Conservation (phyloP, 1,140 invertebrate genomes). For the Ganaspis sp. region DNA sequence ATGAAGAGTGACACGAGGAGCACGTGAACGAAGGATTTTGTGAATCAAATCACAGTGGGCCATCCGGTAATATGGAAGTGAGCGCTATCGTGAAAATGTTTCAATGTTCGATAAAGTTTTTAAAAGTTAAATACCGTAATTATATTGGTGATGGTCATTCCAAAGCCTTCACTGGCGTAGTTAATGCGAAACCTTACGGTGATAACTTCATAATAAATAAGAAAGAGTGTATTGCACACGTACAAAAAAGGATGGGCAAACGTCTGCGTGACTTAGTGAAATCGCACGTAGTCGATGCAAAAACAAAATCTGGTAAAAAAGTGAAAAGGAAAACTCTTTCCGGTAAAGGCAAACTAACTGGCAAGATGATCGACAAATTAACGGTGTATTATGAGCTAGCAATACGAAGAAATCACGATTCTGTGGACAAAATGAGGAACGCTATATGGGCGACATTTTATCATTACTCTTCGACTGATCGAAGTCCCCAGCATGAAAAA, state of each 20-base stretch:
- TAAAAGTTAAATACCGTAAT: slow-evolving; percentile 11
- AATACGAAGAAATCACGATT: slow-evolving; percentile 36
- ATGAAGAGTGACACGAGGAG: background rate
- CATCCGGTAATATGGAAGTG: slow-evolving; percentile 27
- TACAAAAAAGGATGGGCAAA: slow-evolving; percentile 51
- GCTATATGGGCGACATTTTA: background rate
- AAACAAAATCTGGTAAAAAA: slow-evolving; percentile 27
- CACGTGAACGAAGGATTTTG: background rate
- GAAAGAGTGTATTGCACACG: slow-evolving; percentile 50
- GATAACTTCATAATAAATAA: slow-evolving; percentile 13
- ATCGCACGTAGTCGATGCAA: background rate
- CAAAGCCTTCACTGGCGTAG: background rate
- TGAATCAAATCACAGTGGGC: slow-evolving; percentile 16
- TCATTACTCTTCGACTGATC: background rate
- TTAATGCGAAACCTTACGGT: too few relatives aligned
- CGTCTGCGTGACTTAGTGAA: slow-evolving; percentile 39
- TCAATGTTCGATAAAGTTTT: background rate
- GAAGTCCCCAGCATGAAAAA: too few relatives aligned
- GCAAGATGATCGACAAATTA: slow-evolving; percentile 45
- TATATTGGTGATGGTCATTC: slow-evolving; percentile 27
- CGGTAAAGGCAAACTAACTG: slow-evolving; percentile 49
- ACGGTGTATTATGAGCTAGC: slow-evolving; percentile 50
- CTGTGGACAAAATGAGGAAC: background rate
- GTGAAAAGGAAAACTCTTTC: slow-evolving; percentile 20
- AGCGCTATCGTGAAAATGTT: slow-evolving; percentile 3